Percentiles rank a stretch among this genome's conserved stretches.
phyloP scores from a whole-genome alignment of 2,113 vertebrate species.

The Osmerus mordax region DNA sequence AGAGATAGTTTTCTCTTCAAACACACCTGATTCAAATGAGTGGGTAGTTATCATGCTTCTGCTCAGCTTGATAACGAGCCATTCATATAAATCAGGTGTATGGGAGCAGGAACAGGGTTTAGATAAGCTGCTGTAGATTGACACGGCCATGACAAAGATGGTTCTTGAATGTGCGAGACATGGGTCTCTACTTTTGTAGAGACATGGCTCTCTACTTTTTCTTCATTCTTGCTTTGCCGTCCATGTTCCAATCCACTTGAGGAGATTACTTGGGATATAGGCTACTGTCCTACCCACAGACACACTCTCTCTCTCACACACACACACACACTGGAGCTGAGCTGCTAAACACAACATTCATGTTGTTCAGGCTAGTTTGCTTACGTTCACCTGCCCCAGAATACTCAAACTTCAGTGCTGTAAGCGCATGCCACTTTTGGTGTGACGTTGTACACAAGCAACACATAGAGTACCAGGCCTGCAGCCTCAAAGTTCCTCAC shows the following conservation, averaged over 20 bases:
- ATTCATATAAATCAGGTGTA: no score
- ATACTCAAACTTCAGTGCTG: no score
- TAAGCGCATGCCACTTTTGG: no score
- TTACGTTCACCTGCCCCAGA: background rate
- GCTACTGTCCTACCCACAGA: background rate
- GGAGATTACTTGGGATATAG: constrained; percentile 48
- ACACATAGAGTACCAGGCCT: background rate
- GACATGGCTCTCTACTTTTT: background rate
- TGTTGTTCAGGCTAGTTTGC: constrained; percentile 1
- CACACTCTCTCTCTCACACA: background rate
- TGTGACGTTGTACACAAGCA: no score
- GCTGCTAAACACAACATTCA: background rate
- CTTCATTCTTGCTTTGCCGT: background rate
- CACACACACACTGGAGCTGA: background rate
- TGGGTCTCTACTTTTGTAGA: no score
- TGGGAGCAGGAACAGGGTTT: no score
- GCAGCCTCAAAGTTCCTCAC: background rate
- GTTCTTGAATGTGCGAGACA: background rate
- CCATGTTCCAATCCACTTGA: constrained; percentile 50
- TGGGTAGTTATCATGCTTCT: no score
- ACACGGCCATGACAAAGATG: background rate
- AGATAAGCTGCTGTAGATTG: background rate
- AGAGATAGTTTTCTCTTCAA: no score
- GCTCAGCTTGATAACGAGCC: no score
- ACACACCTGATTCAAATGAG: background rate